These are phyloP conservation scores for Bombus picipes DNA, from an alignment of 1,140 invertebrate genomes.

Conservation along the genomic window DNA sequence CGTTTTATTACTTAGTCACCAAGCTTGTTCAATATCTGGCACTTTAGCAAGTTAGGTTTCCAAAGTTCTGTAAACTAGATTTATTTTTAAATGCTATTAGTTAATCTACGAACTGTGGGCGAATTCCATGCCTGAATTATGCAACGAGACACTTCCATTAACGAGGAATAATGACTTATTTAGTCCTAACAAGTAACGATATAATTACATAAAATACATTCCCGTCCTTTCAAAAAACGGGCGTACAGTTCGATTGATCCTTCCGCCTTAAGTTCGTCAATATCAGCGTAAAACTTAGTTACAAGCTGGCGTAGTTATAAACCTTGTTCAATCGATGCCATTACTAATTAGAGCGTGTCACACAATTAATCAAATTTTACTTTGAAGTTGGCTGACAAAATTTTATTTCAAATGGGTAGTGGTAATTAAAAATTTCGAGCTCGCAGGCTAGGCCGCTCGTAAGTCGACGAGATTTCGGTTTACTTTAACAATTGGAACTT, in stretches of 20 bases:
- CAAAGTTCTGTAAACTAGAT: background rate
- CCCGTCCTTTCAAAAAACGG: constrained; percentile 14
- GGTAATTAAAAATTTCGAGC: constrained; percentile 34
- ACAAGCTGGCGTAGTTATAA: background rate
- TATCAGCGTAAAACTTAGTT: background rate
- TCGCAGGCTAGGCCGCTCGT: background rate
- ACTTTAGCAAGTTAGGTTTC: background rate
- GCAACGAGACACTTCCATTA: constrained; percentile 19
- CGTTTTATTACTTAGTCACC: background rate
- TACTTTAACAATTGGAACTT: constrained; percentile 30
- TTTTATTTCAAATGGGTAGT: background rate
- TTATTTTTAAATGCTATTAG: background rate
- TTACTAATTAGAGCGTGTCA: background rate
- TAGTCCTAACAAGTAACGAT: background rate
- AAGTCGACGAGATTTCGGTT: constrained; percentile 26
- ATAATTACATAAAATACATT: constrained; percentile 28
- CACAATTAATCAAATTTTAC: constrained; percentile 17
- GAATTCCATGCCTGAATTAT: background rate
- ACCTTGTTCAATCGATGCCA: background rate
- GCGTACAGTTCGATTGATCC: constrained; percentile 53
- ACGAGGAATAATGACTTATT: constrained; percentile 23
- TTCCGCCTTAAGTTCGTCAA: background rate
- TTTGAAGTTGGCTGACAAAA: constrained; percentile 2
- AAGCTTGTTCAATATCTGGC: background rate
- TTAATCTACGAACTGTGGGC: background rate